A percentile compares a stretch with the other conserved stretches of the same genome.
Conservation (phyloP, 2,888 invertebrate genomes). For the Ormyrus nitidulus region DNA sequence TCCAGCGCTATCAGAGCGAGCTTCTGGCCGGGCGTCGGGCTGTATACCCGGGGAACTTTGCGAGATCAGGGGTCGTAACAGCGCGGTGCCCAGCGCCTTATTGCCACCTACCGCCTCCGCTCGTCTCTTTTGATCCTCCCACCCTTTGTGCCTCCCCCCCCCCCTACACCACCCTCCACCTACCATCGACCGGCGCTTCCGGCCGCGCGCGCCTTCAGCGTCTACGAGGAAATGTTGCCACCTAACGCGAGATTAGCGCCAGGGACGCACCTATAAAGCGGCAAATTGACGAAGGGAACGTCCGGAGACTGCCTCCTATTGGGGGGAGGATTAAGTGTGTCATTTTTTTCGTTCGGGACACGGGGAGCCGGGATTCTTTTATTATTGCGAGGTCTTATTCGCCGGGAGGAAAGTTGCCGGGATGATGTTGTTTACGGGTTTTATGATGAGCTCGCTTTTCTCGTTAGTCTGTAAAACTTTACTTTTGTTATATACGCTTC, state of each 20-base stretch:
- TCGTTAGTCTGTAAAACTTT: too few species aligned
- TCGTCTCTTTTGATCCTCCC: slow-evolving; percentile 35
- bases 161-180: too few species aligned
- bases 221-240: slow-evolving; percentile 68
- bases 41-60: slow-evolving; percentile 52
- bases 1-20: not conserved
- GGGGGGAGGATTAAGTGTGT: too few species aligned
- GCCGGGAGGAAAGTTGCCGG: too few species aligned
- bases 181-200: slow-evolving; percentile 23
- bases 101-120: slow-evolving; percentile 65
- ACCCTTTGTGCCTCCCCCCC: too few species aligned
- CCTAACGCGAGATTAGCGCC: slow-evolving; percentile 70
- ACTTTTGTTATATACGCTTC: too few species aligned
- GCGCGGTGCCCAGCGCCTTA: slow-evolving; percentile 72
- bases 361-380: too few species aligned
- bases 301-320: not conserved
- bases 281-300: slow-evolving; percentile 26
- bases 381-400: too few species aligned
- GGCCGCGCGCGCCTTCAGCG: slow-evolving; percentile 57
- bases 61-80: slow-evolving; percentile 73
- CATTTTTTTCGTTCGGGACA: too few species aligned
- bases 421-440: too few species aligned
- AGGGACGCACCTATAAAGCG: slow-evolving; percentile 61
- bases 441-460: too few species aligned
- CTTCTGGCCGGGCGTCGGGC: not conserved